Evolutionary conservation across 1,140 invertebrate genomes (phyloP), one percentile per base, ranked within the genome.

Genomic region (Atta colombica): DNA sequence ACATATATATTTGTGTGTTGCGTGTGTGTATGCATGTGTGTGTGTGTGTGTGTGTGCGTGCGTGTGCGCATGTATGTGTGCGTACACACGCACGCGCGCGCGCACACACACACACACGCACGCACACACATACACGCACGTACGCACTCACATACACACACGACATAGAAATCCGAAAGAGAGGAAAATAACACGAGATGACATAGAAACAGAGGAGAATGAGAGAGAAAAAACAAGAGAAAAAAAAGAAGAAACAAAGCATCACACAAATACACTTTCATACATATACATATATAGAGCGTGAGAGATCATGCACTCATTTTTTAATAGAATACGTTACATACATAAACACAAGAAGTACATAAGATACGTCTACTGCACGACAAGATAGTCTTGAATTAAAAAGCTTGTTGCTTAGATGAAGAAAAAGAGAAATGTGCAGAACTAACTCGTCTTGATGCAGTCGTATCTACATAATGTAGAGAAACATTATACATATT

Each of bases 401-500:
- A 55, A 12, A 25, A 86, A 68, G 12, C 14, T 86, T 87, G 28
- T 74, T 75, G 53, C 6, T 60, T 75, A 85, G 35, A 80, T 21
- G 16, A 45, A 28, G 12, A 31, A 77, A 21, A 74, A 16, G 86
- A 35, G 68, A 66, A 66, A 66, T 3, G 10, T 39, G 10, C 8
- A 69, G 87, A 90, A 74, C 90, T 92, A 92, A 74, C 91, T 93
- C 85, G 92, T 93, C 92, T 82, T 90, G 75, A 86, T 89, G 85
- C 88, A 92, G 87, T 87, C 91, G 92, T 93, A 92, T 87, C 77
- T 55, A 90, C 89, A 90, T 91, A 92, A 94, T 90, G 92, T 94
- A 94, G 93, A 92, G 90, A 80, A 80, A 94, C 91, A 94, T 93
- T 92, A 93, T 93, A 94, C 91, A 92, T 90, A 91, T 93, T 78